Evolutionary conservation across 2,797 vertebrate genomes (phyloP).

Genomic region (Sardinella longiceps): DNA sequence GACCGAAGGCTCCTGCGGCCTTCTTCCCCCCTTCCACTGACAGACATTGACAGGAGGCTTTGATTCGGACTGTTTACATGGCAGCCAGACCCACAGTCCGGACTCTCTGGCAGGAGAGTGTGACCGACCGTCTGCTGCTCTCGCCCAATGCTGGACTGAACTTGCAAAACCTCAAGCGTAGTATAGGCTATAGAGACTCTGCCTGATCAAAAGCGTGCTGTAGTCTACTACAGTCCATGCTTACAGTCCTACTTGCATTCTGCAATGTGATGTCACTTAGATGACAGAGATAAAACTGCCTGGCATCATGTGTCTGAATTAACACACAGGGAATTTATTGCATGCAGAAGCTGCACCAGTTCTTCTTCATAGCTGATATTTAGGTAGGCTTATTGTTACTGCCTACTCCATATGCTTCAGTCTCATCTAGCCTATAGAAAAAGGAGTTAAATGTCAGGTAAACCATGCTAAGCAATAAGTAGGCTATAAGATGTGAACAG

Average conservation of each 20-base stretch:
- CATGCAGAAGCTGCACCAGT: neutral
- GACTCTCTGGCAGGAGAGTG: constrained; percentile 16
- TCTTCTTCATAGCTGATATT: neutral
- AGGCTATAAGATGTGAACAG: too few relatives aligned
- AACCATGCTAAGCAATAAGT: too few relatives aligned
- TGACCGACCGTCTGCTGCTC: constrained; percentile 14
- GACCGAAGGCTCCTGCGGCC: neutral
- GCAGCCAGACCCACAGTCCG: neutral
- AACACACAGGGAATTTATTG: neutral
- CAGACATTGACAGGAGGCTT: constrained; percentile 34
- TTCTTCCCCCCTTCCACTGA: constrained; percentile 17
- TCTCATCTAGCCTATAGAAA: too few relatives aligned
- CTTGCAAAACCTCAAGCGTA: neutral
- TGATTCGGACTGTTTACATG: constrained; percentile 48
- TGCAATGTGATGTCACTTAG: neutral
- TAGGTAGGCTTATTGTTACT: neutral
- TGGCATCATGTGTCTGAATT: neutral
- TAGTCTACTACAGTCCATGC: neutral
- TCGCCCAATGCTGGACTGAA: neutral
- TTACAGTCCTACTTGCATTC: neutral
- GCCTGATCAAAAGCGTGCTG: neutral
- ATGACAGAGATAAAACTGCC: neutral
- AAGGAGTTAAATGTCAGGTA: too few relatives aligned
- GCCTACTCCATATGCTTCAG: too few relatives aligned
- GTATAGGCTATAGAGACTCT: neutral